Evolutionary conservation across 2,888 invertebrate species (phyloP).

Genomic region (Ectropis crepuscularia): DNA sequence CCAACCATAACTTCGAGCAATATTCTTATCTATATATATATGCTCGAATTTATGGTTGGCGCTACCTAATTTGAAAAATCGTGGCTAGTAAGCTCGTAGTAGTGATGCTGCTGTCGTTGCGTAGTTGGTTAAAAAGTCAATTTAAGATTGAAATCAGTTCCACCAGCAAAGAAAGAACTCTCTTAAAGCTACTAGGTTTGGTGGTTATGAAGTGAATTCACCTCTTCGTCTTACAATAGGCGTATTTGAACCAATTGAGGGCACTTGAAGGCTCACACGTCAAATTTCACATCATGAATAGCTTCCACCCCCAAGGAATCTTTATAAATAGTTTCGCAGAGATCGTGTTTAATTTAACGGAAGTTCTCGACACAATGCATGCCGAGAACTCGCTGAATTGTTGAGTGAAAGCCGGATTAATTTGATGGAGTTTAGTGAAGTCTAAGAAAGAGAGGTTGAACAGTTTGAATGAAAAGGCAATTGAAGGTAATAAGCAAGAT

Average conservation of each 20-base stretch:
- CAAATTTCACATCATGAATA: constrained; percentile 83
- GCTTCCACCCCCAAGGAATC: constrained; percentile 70
- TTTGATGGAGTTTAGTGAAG: constrained; percentile 66
- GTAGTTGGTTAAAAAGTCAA: too few relatives aligned
- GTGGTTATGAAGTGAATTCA: constrained; percentile 71
- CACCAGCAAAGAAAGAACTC: background rate
- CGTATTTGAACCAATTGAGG: constrained; percentile 58
- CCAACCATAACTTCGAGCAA: too few relatives aligned
- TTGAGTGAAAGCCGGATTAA: constrained; percentile 58
- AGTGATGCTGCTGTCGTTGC: too few relatives aligned
- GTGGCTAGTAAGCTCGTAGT: too few relatives aligned
- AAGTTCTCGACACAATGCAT: constrained; percentile 72
- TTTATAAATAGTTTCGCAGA: constrained; percentile 82
- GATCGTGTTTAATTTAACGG: constrained; percentile 81
- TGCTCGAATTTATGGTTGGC: too few relatives aligned
- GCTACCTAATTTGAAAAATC: too few relatives aligned
- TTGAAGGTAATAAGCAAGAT: too few relatives aligned
- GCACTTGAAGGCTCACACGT: constrained; percentile 74
- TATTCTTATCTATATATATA: too few relatives aligned
- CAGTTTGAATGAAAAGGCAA: background rate
- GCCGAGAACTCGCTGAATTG: constrained; percentile 73
- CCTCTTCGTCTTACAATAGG: constrained; percentile 64
- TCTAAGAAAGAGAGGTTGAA: constrained; percentile 13
- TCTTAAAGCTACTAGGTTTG: constrained; percentile 58
- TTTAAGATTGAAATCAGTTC: too few relatives aligned